phyloP scores from a whole-genome alignment of 2,797 vertebrate genomes.

The Distichodus sexfasciatus region DNA sequence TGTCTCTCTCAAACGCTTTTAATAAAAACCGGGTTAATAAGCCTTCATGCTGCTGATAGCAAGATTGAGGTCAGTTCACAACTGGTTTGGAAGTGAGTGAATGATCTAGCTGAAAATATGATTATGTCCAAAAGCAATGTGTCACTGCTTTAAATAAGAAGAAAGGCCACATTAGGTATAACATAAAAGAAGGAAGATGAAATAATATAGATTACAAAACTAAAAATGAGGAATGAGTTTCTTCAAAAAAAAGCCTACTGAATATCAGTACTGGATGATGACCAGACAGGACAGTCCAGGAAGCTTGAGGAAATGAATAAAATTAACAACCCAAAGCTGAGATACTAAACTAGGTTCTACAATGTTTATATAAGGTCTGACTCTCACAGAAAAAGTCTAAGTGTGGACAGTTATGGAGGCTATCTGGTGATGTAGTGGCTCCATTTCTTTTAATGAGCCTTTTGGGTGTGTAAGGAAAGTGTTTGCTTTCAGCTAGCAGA shows the following conservation, averaged over 20 bases:
- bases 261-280: background rate
- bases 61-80: background rate
- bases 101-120: background rate
- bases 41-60: background rate
- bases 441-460: slow-evolving; percentile 36
- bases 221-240: background rate
- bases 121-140: background rate
- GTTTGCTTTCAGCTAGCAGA: background rate
- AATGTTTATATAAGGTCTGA: slow-evolving; percentile 55
- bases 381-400: slow-evolving; percentile 47
- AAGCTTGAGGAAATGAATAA: background rate
- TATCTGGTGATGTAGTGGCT: slow-evolving; percentile 28
- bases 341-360: slow-evolving; percentile 38
- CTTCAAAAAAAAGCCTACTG: background rate
- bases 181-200: background rate
- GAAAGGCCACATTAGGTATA: background rate
- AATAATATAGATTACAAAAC: background rate
- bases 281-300: background rate
- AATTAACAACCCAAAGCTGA: slow-evolving; percentile 16
- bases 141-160: background rate
- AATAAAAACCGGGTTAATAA: too few relatives aligned
- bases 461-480: background rate
- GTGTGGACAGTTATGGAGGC: background rate
- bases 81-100: background rate
- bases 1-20: background rate